A percentile compares a stretch with the other conserved stretches of the same genome.
phyloP scores from a whole-genome alignment of 2,888 invertebrate species.

The Drosophila acutilabella region DNA sequence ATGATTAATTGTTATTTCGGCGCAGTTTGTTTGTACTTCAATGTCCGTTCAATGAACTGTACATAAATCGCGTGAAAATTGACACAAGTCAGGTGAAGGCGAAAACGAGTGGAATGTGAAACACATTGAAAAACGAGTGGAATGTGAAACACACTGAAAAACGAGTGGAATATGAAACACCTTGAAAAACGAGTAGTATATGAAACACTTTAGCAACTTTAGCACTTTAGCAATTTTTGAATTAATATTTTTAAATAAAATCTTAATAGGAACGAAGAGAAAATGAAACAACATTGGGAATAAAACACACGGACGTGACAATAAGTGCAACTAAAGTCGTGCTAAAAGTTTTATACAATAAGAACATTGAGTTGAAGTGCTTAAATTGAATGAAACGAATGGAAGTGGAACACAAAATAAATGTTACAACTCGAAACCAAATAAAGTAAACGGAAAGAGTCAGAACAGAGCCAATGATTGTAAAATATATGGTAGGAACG shows the following conservation, averaged over 20 bases:
- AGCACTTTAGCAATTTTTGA: too few species aligned
- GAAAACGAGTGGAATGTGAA: conserved; percentile 8
- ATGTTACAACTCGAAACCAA: too few species aligned
- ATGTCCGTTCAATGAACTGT: conserved; percentile 61
- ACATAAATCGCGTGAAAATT: conserved; percentile 47
- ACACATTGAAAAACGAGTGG: not conserved
- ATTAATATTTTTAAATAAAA: not conserved
- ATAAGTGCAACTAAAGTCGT: too few species aligned
- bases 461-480: too few species aligned
- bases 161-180: too few species aligned
- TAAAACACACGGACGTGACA: not conserved
- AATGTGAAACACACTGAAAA: too few species aligned
- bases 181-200: too few species aligned
- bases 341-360: not conserved
- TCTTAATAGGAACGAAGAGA: not conserved
- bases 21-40: conserved; percentile 49
- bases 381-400: not conserved
- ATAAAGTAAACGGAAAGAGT: too few species aligned
- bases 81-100: conserved; percentile 30
- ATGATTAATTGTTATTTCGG: conserved; percentile 73
- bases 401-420: not conserved
- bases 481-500: not conserved
- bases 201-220: too few species aligned
- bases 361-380: not conserved
- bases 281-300: not conserved